Evolutionary conservation across 2,888 invertebrate species (phyloP).

Genomic region (Phaedon cochleariae): DNA sequence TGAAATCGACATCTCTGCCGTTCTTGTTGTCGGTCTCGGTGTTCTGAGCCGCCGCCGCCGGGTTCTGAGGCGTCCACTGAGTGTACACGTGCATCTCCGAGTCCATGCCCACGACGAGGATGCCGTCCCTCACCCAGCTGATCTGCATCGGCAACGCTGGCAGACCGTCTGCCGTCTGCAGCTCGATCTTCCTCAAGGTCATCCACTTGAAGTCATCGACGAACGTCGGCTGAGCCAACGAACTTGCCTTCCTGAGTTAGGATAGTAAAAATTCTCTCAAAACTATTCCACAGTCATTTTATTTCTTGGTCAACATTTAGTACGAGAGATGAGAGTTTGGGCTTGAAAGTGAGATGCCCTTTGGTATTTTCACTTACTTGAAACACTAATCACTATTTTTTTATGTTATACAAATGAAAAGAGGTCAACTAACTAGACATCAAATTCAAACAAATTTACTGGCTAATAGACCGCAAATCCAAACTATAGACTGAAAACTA

Average conservation of each 20-base stretch:
- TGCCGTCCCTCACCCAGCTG: conserved; percentile 97
- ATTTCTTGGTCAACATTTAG: too few relatives aligned
- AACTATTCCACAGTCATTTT: too few relatives aligned
- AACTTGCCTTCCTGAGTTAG: conserved; percentile 83
- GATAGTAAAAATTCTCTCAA: too few relatives aligned
- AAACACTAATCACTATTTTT: too few relatives aligned
- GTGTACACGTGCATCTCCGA: conserved; percentile 99
- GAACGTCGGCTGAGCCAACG: conserved; percentile 87
- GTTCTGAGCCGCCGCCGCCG: conserved; percentile 34
- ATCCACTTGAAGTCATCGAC: conserved; percentile 96
- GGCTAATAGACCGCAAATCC: too few relatives aligned
- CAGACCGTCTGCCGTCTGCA: conserved; percentile 93
- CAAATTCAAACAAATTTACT: too few relatives aligned
- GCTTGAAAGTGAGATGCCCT: too few relatives aligned
- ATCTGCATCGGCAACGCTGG: conserved; percentile 98
- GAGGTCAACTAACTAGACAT: too few relatives aligned
- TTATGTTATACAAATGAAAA: too few relatives aligned
- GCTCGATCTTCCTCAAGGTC: conserved; percentile 89
- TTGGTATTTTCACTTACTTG: too few relatives aligned
- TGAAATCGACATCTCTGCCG: conserved; percentile 74
- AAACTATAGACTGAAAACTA: too few relatives aligned
- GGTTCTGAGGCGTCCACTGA: conserved; percentile 88
- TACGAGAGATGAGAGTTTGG: too few relatives aligned
- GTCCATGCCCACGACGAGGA: conserved; percentile 98
- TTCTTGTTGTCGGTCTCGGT: conserved; percentile 68